Evolutionary conservation across 1,140 invertebrate species (phyloP).

Genomic region (Tyrophagus putrescentiae): DNA sequence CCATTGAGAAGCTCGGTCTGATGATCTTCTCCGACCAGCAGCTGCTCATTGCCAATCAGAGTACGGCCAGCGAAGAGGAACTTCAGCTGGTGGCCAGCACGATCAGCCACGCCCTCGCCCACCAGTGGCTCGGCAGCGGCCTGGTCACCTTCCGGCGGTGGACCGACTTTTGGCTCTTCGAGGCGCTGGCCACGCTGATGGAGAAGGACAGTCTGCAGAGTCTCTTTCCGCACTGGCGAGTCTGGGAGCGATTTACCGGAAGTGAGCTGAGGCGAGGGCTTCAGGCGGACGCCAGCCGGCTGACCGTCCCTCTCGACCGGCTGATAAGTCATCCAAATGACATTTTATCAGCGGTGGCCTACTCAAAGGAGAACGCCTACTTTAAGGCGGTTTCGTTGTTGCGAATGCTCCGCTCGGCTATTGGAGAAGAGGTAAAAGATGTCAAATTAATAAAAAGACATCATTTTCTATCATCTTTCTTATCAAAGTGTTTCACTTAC

Average conservation of each 20-base stretch:
- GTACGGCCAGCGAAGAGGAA: slow-evolving; percentile 32
- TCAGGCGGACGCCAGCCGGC: slow-evolving; percentile 53
- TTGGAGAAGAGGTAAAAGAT: slow-evolving; percentile 23
- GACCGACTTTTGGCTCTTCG: slow-evolving; percentile 82
- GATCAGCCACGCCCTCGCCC: slow-evolving; percentile 58
- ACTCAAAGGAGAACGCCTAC: slow-evolving; percentile 35
- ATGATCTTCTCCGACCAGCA: slow-evolving; percentile 62
- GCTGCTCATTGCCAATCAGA: slow-evolving; percentile 53
- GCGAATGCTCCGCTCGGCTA: slow-evolving; percentile 23
- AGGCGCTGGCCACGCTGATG: slow-evolving; percentile 72
- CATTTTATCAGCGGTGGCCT: slow-evolving; percentile 72
- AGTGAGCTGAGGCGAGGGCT: slow-evolving; percentile 26
- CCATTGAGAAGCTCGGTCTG: slow-evolving; percentile 90
- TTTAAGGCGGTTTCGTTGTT: slow-evolving; percentile 36
- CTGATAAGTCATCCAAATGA: slow-evolving; percentile 69
- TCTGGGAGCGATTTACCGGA: slow-evolving; percentile 33
- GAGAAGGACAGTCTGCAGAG: not conserved
- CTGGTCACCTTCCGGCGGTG: slow-evolving; percentile 64
- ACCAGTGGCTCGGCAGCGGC: slow-evolving; percentile 59
- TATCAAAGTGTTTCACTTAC: too few species aligned
- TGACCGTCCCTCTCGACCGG: slow-evolving; percentile 72
- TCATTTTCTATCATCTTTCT: too few species aligned
- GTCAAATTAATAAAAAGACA: not conserved
- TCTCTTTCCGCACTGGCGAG: slow-evolving; percentile 56
- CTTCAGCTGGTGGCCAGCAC: slow-evolving; percentile 48